Conservation (phyloP, 2,888 invertebrate species). For the Mythimna ferrago region DNA sequence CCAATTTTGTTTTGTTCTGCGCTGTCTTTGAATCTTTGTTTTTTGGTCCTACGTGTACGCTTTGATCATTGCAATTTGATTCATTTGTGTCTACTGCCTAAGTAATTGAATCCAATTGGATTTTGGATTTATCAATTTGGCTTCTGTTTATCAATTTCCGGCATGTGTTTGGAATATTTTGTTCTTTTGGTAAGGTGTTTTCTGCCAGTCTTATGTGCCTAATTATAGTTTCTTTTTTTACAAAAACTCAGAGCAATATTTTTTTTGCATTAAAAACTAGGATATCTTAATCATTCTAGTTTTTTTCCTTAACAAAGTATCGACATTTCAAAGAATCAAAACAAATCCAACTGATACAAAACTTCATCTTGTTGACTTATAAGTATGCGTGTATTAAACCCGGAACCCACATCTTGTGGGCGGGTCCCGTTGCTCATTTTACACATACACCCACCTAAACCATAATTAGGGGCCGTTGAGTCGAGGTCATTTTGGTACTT, state of each 20-base stretch:
- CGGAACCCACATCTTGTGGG: slow-evolving; percentile 68
- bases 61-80: slow-evolving; percentile 38
- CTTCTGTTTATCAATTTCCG: slow-evolving; percentile 2
- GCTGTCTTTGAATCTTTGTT: slow-evolving; percentile 41
- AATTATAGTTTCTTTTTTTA: no score
- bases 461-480: slow-evolving; percentile 65
- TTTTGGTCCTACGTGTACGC: slow-evolving; percentile 18
- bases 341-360: slow-evolving; percentile 17
- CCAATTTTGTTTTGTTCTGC: slow-evolving; percentile 46
- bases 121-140: slow-evolving; percentile 4
- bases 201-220: no score
- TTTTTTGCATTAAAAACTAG: background rate
- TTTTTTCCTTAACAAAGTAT: background rate
- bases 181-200: no score
- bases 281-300: background rate
- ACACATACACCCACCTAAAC: slow-evolving; percentile 64
- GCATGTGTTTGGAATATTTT: background rate
- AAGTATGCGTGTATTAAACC: slow-evolving; percentile 61
- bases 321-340: slow-evolving; percentile 4
- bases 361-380: slow-evolving; percentile 35
- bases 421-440: slow-evolving; percentile 63
- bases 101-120: slow-evolving; percentile 31
- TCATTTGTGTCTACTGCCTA: slow-evolving; percentile 19
- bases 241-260: background rate
- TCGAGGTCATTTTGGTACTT: slow-evolving; percentile 60